Evolutionary conservation across 1,140 invertebrate genomes (phyloP).

Genomic region (Lucilia sericata): DNA sequence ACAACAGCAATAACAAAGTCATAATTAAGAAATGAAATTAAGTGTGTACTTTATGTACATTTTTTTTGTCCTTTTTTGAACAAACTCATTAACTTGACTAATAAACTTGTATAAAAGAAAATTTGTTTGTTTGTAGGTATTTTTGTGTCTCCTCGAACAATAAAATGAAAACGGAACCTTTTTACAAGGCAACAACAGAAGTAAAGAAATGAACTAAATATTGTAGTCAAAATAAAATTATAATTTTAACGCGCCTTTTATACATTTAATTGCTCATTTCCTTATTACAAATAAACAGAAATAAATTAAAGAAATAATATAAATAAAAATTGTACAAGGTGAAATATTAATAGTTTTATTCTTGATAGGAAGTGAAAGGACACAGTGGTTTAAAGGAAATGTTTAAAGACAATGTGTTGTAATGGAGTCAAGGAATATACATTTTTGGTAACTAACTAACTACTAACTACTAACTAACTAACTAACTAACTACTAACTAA

Average conservation of each 20-base stretch:
- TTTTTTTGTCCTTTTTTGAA: neutral
- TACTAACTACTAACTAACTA: no score
- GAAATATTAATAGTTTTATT: no score
- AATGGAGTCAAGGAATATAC: neutral
- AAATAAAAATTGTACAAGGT: no score
- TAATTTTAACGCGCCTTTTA: constrained; percentile 7
- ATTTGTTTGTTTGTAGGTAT: neutral
- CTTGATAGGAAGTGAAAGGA: neutral
- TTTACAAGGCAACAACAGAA: neutral
- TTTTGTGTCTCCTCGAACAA: neutral
- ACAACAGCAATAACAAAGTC: neutral
- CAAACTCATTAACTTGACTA: constrained; percentile 27
- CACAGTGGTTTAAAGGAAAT: neutral
- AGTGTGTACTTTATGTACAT: constrained; percentile 14
- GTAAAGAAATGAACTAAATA: neutral
- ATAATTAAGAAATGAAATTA: constrained; percentile 27
- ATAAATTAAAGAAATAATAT: neutral
- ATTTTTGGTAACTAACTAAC: no score
- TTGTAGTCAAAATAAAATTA: neutral
- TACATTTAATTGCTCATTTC: constrained; percentile 15
- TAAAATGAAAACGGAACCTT: constrained; percentile 2
- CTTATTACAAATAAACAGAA: neutral
- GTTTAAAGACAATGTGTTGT: neutral
- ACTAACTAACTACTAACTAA: no score
- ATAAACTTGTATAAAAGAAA: constrained; percentile 11